Evolutionary conservation across 2,113 vertebrate genomes (phyloP), one percentile per base, ranked within the genome.

Genomic region (Scytalopus superciliaris): DNA sequence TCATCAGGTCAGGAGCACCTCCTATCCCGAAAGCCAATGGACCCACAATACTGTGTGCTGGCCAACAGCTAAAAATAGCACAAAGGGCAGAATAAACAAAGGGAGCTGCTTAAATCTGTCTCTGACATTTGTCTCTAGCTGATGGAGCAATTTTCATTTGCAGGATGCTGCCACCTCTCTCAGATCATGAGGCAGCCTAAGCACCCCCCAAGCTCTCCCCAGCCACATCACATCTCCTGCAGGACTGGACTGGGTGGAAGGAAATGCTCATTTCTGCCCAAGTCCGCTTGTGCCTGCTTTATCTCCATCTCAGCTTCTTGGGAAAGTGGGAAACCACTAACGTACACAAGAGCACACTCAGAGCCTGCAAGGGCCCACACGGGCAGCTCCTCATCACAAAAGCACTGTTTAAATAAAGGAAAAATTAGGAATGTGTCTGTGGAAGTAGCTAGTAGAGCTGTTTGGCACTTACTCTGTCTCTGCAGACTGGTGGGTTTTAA

Each of bases 311-410:
- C 15, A 0, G 75, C 75, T 85, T 39, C 82, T 81, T 1, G 0
- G 49, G 33, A 77, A 87, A 74, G 52, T 42, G n/a, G 50, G 62
- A 94, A 91, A 83, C 5, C 67, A 91, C 30, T 0, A 1, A 19
- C 0, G 0, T 7, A 64, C n/a, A 42, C 42, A 78, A 62, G 19
- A 73, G 70, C 35, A 55, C 40, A 50, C 28, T 52, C 3, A 0
- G 44, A 84, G n/a, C 56, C 70, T 2, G 1, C 47, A 75, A 24
- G 14, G 1, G 2, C 37, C 30, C n/a, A 59, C 27, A 55, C 0
- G 0, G 50, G 40, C 49, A 73, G 85, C 53, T 88, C 28, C 45
- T 60, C 84, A 40, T 18, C 40, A 37, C 2, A 4, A 47, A 80
- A 3, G 33, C 37, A 21, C 40, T 28, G 42, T 52, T 72, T 77